These are phyloP conservation scores for Macrophya alboannulata DNA, from an alignment of 2,888 invertebrate genomes.

Conservation along the genomic window DNA sequence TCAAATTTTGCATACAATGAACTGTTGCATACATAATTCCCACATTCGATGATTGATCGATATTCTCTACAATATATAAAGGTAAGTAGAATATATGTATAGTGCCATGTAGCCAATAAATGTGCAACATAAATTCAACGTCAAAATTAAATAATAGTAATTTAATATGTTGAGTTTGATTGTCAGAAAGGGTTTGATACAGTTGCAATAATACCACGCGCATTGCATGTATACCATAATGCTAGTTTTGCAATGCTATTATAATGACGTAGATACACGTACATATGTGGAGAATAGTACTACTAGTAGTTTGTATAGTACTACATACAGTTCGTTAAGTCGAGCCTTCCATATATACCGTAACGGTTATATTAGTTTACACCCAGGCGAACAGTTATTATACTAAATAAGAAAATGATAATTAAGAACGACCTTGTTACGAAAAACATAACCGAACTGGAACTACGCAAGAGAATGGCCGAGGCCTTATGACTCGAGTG, in stretches of 20 bases:
- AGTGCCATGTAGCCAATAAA: too few species aligned
- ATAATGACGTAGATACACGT: too few species aligned
- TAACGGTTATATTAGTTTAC: background rate
- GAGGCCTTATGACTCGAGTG: too few species aligned
- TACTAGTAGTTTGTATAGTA: too few species aligned
- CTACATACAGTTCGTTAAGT: background rate
- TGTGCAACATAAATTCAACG: background rate
- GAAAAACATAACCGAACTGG: background rate
- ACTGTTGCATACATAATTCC: background rate
- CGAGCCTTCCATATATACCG: background rate
- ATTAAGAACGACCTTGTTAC: conserved; percentile 45
- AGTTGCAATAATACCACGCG: too few species aligned
- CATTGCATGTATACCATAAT: conserved; percentile 27
- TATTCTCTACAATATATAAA: background rate
- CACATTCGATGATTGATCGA: background rate
- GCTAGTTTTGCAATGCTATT: conserved; percentile 30
- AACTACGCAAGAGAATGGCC: background rate
- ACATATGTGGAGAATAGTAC: too few species aligned
- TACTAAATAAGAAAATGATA: conserved; percentile 31
- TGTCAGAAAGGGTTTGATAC: background rate
- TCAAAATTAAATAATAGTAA: background rate
- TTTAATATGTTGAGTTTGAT: conserved; percentile 7
- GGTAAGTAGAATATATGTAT: too few species aligned
- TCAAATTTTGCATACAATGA: background rate
- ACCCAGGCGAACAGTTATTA: background rate